These are phyloP conservation scores for Labrus mixtus DNA, from an alignment of 2,113 vertebrate species.

Conservation along the genomic window DNA sequence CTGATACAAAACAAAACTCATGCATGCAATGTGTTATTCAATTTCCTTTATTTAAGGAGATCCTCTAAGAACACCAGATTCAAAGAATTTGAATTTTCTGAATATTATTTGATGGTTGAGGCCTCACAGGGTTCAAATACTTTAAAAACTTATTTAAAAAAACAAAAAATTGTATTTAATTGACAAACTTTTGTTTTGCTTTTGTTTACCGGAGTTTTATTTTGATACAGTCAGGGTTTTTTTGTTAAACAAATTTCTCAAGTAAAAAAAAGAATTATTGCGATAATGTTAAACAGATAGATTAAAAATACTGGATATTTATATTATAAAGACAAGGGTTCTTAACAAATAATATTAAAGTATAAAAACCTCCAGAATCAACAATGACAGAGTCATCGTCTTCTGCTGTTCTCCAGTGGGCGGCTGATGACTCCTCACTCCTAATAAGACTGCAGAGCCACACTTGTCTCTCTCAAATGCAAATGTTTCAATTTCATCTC, in stretches of 20 bases:
- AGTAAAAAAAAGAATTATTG: not conserved
- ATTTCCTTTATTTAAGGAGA: no score
- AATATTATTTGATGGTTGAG: no score
- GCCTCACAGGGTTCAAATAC: no score
- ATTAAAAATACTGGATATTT: not conserved
- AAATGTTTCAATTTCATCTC: slow-evolving; percentile 51
- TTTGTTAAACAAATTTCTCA: not conserved
- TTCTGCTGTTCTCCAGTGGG: slow-evolving; percentile 17
- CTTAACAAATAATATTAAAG: not conserved
- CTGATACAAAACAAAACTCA: no score
- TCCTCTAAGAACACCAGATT: no score
- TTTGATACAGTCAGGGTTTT: no score
- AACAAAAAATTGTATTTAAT: no score
- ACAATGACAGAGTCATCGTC: not conserved
- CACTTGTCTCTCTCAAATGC: slow-evolving; percentile 25
- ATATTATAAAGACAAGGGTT: not conserved
- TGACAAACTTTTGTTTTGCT: no score
- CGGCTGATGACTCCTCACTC: slow-evolving; percentile 12
- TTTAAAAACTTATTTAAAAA: no score
- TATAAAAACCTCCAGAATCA: not conserved
- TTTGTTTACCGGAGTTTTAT: no score
- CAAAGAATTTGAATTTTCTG: no score
- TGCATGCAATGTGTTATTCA: no score
- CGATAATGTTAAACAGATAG: not conserved
- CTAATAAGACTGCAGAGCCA: not conserved